Conservation (phyloP, 2,888 invertebrate genomes). For the Mantis religiosa region DNA sequence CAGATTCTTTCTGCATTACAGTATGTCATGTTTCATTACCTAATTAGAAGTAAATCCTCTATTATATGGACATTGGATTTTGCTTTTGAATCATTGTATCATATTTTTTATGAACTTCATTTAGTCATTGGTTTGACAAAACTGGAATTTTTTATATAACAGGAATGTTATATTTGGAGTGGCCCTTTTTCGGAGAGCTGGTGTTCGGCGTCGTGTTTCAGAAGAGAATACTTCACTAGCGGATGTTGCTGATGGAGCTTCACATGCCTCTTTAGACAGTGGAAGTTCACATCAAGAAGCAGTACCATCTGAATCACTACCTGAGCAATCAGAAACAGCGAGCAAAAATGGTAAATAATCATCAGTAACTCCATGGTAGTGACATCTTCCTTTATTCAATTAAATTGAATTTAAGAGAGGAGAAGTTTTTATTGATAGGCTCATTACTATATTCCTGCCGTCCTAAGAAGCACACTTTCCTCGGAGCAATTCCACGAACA, state of each 20-base stretch:
- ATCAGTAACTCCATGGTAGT: too few relatives aligned
- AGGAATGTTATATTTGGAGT: constrained; percentile 83
- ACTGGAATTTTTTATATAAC: background rate
- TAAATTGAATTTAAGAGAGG: too few relatives aligned
- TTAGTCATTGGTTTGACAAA: background rate
- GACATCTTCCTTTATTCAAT: too few relatives aligned
- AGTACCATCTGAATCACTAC: background rate
- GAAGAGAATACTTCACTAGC: constrained; percentile 34
- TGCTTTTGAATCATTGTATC: too few relatives aligned
- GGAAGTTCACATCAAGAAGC: constrained; percentile 34
- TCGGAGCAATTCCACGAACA: too few relatives aligned
- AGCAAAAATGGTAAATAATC: background rate
- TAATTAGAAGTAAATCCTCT: too few relatives aligned
- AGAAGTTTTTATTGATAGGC: background rate
- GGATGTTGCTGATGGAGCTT: constrained; percentile 36
- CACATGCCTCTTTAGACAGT: constrained; percentile 37
- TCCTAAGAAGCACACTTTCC: too few relatives aligned
- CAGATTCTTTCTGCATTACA: too few relatives aligned
- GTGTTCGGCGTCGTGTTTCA: constrained; percentile 47
- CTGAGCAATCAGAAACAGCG: background rate
- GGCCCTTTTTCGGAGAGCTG: constrained; percentile 80
- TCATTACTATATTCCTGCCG: too few relatives aligned
- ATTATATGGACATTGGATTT: too few relatives aligned
- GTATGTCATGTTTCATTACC: too few relatives aligned
- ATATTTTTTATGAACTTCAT: too few relatives aligned